Base-by-base conservation (phyloP, 2,797 vertebrate species). In the Myotis daubentonii region DNA sequence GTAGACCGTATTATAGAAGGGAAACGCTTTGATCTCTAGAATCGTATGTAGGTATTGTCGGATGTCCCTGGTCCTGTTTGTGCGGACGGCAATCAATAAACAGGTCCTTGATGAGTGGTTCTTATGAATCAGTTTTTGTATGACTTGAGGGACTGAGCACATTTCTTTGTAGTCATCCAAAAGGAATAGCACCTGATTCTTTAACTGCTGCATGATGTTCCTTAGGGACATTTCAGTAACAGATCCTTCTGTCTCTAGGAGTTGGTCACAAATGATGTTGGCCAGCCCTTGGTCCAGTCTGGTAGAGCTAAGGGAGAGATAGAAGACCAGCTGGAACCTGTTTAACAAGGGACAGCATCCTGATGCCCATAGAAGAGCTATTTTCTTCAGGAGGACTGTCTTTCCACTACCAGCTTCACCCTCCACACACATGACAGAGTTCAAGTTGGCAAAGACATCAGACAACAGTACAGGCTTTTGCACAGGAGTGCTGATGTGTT, bases 301-400 rank as follows among this genome's bases (percentile, higher is more conserved):
- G 47, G 68, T 20, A 2, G 81, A 82, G 47, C 71, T 66, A 13
- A 97, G 93, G 55, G 97, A 97, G 74, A 98, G 89, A 93, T 80
- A 98, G 95, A 98, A 98, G 49, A 98, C 97, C 83, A 98, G 96
- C 78, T 65, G 95, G 87, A 97, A 98, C 72, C 98, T 97, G 87
- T 74, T 92, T 75, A 98, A 76, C 65, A 97, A 23, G 23, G 97
- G 95, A 49, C 97, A 98, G 89, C 93, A 83, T 25, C 97, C 97
- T 13, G 95, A 97, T 5, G 97, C 97, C 98, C 98, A 98, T 1
- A 98, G 96, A 71, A 97, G 91, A 38, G 97, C 97, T 68, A 93
- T 97, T 87, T 95, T 97, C 85, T 93, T 97, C 41, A 98, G 95
- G 47, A 98, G 82, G 55, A 96, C 81, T 0, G 95, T 91, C 95